Percentiles rank a stretch among this genome's conserved stretches.
These are phyloP conservation scores for Notarius quadriscutis DNA, from an alignment of 2,113 vertebrate species.

Conservation along the genomic window DNA sequence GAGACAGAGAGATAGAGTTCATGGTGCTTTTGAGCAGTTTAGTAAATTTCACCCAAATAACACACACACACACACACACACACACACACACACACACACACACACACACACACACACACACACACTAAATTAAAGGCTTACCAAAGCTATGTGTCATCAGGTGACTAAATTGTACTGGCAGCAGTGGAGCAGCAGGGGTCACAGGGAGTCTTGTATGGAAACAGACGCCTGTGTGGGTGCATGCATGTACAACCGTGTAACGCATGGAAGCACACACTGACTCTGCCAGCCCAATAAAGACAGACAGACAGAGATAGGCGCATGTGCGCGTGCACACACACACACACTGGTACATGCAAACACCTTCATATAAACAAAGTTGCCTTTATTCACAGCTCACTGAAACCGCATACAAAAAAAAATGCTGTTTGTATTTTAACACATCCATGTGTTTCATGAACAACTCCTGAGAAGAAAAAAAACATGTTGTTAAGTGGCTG, in stretches of 20 bases:
- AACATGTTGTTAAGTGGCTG: conserved; percentile 10
- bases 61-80: neutral
- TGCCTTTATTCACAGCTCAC: conserved; percentile 26
- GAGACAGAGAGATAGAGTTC: conserved; percentile 37
- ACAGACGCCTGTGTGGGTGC: conserved; percentile 43
- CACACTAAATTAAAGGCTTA: neutral
- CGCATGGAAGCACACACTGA: conserved; percentile 70
- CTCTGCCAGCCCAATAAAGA: conserved; percentile 69
- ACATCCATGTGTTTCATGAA: conserved; percentile 19
- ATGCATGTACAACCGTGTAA: conserved; percentile 58
- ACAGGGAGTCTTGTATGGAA: conserved; percentile 71
- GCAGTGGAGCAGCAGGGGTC: conserved; percentile 79
- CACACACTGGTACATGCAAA: neutral
- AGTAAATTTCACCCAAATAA: neutral
- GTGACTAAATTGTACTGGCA: conserved; percentile 74
- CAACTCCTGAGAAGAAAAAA: neutral
- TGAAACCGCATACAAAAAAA: neutral
- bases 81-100: too few species aligned
- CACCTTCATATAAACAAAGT: conserved; percentile 1
- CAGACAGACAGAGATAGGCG: conserved; percentile 39
- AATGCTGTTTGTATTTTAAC: neutral
- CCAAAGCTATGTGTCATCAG: conserved; percentile 70
- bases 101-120: conserved; percentile 8
- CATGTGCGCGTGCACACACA: conserved; percentile 3
- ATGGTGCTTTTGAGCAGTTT: conserved; percentile 21